phyloP scores from a whole-genome alignment of 2,888 invertebrate species.

The Lycophotia porphyrea region DNA sequence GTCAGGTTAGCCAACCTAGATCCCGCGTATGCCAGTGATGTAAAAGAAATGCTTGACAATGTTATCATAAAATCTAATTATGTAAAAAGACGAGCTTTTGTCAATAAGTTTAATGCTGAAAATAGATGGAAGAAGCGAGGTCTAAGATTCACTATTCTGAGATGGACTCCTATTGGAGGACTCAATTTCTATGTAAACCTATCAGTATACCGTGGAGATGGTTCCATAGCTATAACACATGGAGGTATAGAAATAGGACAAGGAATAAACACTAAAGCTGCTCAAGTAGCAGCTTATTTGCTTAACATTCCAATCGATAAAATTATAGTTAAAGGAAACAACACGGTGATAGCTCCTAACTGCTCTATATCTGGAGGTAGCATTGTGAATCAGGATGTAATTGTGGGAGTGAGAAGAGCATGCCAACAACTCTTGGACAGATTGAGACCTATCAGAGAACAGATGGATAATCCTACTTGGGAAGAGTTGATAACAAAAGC shows the following conservation, averaged over 20 bases:
- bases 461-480: constrained; percentile 89
- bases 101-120: constrained; percentile 19
- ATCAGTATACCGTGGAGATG: constrained; percentile 92
- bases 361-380: constrained; percentile 50
- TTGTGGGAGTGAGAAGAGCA: constrained; percentile 68
- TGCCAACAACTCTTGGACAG: constrained; percentile 73
- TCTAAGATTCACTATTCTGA: constrained; percentile 79
- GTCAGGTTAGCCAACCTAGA: constrained; percentile 89
- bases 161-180: constrained; percentile 90
- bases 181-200: constrained; percentile 85
- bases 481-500: constrained; percentile 89
- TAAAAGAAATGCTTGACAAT: constrained; percentile 86
- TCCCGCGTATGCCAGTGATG: constrained; percentile 56
- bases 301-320: constrained; percentile 43
- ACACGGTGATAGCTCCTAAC: constrained; percentile 54
- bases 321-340: constrained; percentile 45
- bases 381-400: constrained; percentile 78
- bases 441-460: constrained; percentile 83
- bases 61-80: constrained; percentile 66
- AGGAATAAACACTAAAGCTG: constrained; percentile 94
- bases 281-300: constrained; percentile 88
- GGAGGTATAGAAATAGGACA: constrained; percentile 93
- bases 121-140: constrained; percentile 89
- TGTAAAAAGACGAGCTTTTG: background rate
- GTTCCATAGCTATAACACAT: constrained; percentile 91